phyloP scores from a whole-genome alignment of 2,113 vertebrate genomes.

The Eublepharis macularius region DNA sequence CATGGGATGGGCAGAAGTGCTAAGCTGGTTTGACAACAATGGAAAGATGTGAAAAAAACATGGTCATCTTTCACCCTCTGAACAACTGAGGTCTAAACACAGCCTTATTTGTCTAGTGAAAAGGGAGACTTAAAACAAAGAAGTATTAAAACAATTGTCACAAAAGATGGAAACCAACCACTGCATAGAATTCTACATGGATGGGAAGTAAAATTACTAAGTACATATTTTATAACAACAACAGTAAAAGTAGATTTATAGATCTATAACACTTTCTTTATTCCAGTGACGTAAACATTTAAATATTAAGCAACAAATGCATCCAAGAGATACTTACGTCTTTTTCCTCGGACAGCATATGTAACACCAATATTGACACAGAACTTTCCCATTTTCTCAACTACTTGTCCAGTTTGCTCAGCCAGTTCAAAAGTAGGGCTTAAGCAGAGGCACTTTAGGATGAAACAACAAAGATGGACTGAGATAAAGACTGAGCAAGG shows the following conservation, averaged over 20 bases:
- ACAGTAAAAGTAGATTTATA: background rate
- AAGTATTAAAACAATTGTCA: background rate
- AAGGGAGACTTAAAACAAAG: no score
- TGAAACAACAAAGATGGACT: background rate
- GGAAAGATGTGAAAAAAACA: background rate
- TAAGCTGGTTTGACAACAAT: background rate
- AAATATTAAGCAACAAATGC: rapidly evolving
- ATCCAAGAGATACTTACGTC: conserved; percentile 55
- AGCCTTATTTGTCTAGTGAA: no score
- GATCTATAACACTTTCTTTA: background rate
- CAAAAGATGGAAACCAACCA: background rate
- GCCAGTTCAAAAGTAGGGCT: conserved; percentile 80
- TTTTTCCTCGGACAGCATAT: conserved; percentile 76
- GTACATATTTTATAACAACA: background rate
- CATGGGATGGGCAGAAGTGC: background rate
- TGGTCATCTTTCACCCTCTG: no score
- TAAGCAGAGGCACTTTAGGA: conserved; percentile 76
- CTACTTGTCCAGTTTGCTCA: conserved; percentile 75
- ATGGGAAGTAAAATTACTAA: background rate
- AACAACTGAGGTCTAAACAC: background rate
- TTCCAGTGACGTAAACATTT: rapidly evolving
- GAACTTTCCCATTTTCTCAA: conserved; percentile 71
- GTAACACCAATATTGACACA: conserved; percentile 66
- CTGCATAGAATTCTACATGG: background rate
- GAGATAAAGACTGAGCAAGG: background rate